These are phyloP conservation scores for Caenorhabditis tropicalis DNA, from an alignment of 1,140 invertebrate species.

Conservation along the genomic window DNA sequence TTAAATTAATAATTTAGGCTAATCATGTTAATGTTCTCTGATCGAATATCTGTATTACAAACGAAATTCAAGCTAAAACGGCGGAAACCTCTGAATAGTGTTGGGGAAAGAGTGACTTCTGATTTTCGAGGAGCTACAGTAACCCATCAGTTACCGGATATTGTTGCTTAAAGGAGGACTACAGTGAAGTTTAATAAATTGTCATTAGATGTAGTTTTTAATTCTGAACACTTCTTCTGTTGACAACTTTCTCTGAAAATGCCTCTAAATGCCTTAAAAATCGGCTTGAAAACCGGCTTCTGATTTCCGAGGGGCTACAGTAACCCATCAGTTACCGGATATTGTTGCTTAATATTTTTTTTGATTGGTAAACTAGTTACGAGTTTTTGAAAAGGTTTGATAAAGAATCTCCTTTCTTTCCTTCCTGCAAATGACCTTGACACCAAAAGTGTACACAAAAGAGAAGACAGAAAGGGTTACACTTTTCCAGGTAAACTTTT, in stretches of 20 bases:
- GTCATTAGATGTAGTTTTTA: no score
- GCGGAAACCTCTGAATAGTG: not conserved
- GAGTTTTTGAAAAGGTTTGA: no score
- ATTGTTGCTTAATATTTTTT: no score
- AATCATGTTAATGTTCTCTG: not conserved
- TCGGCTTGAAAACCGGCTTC: not conserved
- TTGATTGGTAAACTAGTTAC: no score
- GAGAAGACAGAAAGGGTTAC: not conserved
- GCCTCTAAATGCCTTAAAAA: no score
- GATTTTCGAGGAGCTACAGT: not conserved
- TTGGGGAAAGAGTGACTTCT: not conserved
- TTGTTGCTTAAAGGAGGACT: no score
- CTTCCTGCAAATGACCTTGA: slow-evolving; percentile 31
- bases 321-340: not conserved
- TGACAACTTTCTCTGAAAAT: no score
- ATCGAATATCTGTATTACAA: not conserved
- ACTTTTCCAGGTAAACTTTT: slow-evolving; percentile 24
- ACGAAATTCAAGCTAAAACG: no score
- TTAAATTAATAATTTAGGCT: not conserved
- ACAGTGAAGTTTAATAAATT: no score
- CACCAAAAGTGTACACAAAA: not conserved
- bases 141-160: not conserved
- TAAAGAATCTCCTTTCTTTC: not conserved
- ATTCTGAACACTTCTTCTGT: no score
- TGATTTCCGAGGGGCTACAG: not conserved